These are phyloP conservation scores for Limnodromus scolopaceus DNA, from an alignment of 2,797 vertebrate genomes.

Conservation along the genomic window DNA sequence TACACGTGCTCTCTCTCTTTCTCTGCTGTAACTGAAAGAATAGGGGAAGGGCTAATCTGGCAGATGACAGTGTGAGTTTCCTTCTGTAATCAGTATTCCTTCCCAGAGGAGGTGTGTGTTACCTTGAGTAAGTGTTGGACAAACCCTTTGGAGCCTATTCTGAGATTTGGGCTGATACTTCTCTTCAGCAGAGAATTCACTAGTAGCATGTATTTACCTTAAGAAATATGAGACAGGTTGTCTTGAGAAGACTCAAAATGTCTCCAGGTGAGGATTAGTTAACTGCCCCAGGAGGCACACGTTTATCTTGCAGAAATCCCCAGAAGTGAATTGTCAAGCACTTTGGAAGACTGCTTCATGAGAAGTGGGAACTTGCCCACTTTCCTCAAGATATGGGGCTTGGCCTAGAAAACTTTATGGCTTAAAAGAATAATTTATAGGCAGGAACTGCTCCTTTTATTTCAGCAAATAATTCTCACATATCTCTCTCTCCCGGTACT, in stretches of 20 bases:
- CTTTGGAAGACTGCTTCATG: neutral
- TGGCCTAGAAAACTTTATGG: neutral
- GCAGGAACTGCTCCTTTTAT: neutral
- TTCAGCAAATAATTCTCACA: neutral
- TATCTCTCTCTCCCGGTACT: neutral
- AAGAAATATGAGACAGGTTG: neutral
- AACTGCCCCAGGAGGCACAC: accelerated
- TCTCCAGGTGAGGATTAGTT: neutral
- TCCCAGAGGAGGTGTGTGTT: neutral
- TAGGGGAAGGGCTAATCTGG: neutral
- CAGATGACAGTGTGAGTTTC: neutral
- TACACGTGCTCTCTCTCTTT: accelerated
- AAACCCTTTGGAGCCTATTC: neutral
- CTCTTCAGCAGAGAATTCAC: neutral
- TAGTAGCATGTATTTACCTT: accelerated
- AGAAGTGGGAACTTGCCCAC: neutral
- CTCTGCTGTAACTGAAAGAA: neutral
- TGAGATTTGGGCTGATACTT: neutral
- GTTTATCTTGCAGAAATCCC: neutral
- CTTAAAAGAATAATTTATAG: neutral
- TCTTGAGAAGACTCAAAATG: neutral
- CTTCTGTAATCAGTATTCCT: neutral
- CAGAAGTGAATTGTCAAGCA: neutral
- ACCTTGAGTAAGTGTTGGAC: neutral
- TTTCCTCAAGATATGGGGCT: neutral